These are phyloP conservation scores for Neopelma chrysocephalum DNA, from an alignment of 2,797 vertebrate species.

Conservation along the genomic window DNA sequence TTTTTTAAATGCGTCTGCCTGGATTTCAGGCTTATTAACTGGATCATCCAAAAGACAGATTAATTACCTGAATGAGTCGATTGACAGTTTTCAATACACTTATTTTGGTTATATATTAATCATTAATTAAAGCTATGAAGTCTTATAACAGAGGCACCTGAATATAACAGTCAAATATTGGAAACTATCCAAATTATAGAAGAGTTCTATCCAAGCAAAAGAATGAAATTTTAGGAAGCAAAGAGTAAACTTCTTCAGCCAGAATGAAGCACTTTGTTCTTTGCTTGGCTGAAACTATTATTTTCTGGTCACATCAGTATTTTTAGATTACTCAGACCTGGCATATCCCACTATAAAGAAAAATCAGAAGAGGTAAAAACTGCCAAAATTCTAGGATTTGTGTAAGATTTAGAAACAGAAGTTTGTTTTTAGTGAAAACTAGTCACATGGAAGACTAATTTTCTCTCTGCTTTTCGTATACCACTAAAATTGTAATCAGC, in stretches of 20 bases:
- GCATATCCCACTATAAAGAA: background rate
- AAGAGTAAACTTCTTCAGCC: background rate
- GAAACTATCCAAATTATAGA: background rate
- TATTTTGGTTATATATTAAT: background rate
- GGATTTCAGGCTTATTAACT: background rate
- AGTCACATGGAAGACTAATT: background rate
- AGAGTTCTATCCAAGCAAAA: background rate
- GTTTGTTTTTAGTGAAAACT: background rate
- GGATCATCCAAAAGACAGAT: background rate
- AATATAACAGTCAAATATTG: background rate
- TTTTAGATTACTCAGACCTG: background rate
- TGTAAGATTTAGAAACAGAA: background rate
- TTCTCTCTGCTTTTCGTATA: background rate
- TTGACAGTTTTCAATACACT: background rate
- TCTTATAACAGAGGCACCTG: background rate
- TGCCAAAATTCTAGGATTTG: background rate
- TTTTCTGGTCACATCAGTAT: background rate
- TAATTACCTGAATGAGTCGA: background rate
- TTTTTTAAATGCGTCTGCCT: background rate
- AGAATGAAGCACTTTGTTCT: background rate
- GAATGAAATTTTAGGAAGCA: background rate
- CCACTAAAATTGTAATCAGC: background rate
- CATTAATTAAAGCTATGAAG: background rate
- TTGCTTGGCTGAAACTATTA: background rate
- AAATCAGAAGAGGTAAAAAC: background rate